Conservation (phyloP, 2,113 vertebrate genomes). For the Argyrosomus japonicus region DNA sequence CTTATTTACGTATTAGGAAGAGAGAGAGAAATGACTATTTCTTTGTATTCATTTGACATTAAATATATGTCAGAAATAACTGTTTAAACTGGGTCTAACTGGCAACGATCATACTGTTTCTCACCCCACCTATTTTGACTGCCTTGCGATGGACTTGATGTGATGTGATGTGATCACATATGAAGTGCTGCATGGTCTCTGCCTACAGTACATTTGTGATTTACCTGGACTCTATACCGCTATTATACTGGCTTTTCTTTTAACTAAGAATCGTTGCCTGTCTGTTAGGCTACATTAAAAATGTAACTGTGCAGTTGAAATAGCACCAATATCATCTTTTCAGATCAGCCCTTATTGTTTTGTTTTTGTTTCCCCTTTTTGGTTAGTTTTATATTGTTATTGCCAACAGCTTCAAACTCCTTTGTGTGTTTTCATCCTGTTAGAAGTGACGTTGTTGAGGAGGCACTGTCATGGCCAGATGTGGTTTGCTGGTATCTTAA, state of each 20-base stretch:
- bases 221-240: not conserved
- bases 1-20: not conserved
- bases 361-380: not conserved
- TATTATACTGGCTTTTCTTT: not conserved
- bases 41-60: not conserved
- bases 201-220: not conserved
- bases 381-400: not conserved
- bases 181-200: not conserved
- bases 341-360: conserved; percentile 7
- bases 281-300: conserved; percentile 13
- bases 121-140: not conserved
- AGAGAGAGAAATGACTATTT: not conserved
- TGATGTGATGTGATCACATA: not conserved
- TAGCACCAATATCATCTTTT: not conserved
- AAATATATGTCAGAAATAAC: not conserved
- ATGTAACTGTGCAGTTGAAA: conserved; percentile 19
- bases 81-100: not conserved
- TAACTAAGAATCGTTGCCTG: not conserved
- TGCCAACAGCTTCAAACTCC: not conserved
- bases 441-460: not conserved
- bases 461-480: not conserved
- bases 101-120: not conserved
- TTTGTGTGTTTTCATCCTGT: not conserved
- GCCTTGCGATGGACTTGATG: not conserved
- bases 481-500: not conserved